phyloP scores from a whole-genome alignment of 2,888 invertebrate genomes.

The Ophion ellenae region DNA sequence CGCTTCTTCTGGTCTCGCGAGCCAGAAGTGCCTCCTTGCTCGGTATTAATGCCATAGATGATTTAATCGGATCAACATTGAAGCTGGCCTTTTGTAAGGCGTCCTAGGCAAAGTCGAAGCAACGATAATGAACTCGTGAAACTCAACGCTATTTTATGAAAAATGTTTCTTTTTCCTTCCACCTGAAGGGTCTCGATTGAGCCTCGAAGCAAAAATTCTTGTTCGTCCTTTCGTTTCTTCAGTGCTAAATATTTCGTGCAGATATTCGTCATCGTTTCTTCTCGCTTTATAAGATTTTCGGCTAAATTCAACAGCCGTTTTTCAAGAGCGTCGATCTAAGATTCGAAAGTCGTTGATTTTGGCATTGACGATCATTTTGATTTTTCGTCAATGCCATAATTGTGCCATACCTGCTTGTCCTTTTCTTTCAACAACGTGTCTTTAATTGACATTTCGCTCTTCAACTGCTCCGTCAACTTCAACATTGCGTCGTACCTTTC shows the following conservation, averaged over 20 bases:
- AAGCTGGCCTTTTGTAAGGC: constrained; percentile 64
- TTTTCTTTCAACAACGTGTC: constrained; percentile 68
- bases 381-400: constrained; percentile 1
- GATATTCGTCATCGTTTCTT: constrained; percentile 69
- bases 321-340: constrained; percentile 71
- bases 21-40: constrained; percentile 69
- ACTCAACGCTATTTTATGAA: not conserved
- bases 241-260: constrained; percentile 71
- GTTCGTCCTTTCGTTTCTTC: constrained; percentile 72
- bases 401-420: constrained; percentile 66
- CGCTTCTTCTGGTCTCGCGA: constrained; percentile 68
- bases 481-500: constrained; percentile 75
- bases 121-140: constrained; percentile 19
- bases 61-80: constrained; percentile 51
- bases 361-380: not conserved
- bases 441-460: constrained; percentile 64
- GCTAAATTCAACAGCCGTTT: constrained; percentile 70
- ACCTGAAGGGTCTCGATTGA: constrained; percentile 72
- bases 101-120: constrained; percentile 62
- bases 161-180: not conserved
- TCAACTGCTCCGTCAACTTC: constrained; percentile 71
- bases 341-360: not conserved
- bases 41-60: constrained; percentile 62
- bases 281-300: constrained; percentile 68
- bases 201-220: constrained; percentile 68